Evolutionary conservation across 2,113 vertebrate genomes (phyloP).

Genomic region (Carassius carassius): DNA sequence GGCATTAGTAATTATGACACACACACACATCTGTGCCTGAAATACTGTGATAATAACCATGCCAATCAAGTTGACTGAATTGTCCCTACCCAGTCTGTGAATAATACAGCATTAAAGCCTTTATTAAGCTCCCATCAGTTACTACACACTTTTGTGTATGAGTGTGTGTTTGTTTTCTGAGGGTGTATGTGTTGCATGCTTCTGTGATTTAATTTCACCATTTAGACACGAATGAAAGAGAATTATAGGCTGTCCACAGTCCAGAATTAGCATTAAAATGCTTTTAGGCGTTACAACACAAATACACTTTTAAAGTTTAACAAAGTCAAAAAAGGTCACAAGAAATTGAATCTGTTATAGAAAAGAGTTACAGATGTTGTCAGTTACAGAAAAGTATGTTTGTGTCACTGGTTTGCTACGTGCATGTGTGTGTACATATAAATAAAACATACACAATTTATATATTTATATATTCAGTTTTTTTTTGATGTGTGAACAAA

Average conservation of each 20-base stretch:
- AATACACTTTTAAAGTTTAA: neutral
- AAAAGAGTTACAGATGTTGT: slow-evolving; percentile 15
- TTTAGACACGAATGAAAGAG: neutral
- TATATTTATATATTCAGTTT: too few species aligned
- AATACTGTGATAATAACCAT: slow-evolving; percentile 42
- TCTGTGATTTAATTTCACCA: neutral
- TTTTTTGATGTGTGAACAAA: too few species aligned
- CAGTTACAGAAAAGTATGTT: neutral
- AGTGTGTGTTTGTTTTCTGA: neutral
- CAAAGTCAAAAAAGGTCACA: neutral
- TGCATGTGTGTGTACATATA: neutral
- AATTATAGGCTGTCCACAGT: neutral
- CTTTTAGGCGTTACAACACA: neutral
- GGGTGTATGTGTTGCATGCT: neutral
- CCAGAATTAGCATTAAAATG: neutral
- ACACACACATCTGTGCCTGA: slow-evolving; percentile 3
- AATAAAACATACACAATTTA: too few species aligned
- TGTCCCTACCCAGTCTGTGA: slow-evolving; percentile 36
- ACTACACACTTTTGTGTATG: slow-evolving; percentile 22
- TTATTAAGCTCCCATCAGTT: slow-evolving; percentile 40
- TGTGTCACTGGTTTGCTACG: neutral
- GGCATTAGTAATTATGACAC: slow-evolving; percentile 11
- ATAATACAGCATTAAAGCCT: slow-evolving; percentile 21
- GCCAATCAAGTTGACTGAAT: slow-evolving; percentile 28
- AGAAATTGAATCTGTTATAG: neutral